These are phyloP conservation scores for Rallus limicola DNA, from an alignment of 2,113 vertebrate species.

Conservation along the genomic window DNA sequence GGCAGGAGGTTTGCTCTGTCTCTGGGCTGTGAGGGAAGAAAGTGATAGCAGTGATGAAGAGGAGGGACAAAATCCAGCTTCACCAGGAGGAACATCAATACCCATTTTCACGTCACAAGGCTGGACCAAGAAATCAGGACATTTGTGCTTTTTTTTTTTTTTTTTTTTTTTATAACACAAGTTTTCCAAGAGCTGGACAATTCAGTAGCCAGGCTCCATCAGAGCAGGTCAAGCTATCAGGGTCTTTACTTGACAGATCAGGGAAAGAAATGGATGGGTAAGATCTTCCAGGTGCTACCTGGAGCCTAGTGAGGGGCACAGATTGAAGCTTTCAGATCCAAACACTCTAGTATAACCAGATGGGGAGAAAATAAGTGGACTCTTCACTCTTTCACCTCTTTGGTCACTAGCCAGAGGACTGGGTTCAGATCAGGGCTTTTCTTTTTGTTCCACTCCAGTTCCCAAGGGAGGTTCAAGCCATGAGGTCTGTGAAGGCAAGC, in stretches of 20 bases:
- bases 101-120: not conserved
- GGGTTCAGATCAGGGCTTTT: not conserved
- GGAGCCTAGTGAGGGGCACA: not conserved
- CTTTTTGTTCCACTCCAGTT: not conserved
- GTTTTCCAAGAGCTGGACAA: not conserved
- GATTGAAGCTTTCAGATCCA: not conserved
- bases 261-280: not conserved
- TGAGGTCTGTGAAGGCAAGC: not conserved
- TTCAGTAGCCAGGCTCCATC: not conserved
- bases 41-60: not conserved
- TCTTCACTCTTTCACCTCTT: not conserved
- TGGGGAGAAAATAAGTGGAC: not conserved
- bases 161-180: not conserved
- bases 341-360: not conserved
- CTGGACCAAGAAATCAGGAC: not conserved
- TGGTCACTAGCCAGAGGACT: not conserved
- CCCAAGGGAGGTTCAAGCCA: not conserved
- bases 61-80: not conserved
- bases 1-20: not conserved
- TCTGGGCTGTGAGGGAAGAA: not conserved
- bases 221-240: not conserved
- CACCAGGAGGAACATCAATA: not conserved
- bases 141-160: not conserved
- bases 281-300: not conserved
- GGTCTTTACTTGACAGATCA: not conserved